phyloP scores from a whole-genome alignment of 2,888 invertebrate species.

The Ophion ventricosus region DNA sequence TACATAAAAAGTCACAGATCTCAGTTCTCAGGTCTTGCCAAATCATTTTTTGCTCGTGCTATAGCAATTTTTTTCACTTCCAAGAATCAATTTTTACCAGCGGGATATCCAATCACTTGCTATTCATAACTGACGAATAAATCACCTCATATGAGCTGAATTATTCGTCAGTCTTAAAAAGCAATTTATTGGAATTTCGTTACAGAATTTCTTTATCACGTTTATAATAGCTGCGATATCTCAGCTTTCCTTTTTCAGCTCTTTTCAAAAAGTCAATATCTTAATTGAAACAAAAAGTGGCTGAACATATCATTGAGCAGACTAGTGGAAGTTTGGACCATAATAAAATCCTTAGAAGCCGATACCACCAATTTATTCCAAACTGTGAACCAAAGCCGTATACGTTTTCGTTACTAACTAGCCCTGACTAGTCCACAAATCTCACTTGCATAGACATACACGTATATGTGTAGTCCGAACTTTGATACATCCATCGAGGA shows the following conservation, averaged over 20 bases:
- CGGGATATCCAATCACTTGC: too few relatives aligned
- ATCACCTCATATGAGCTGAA: too few relatives aligned
- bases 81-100: neutral
- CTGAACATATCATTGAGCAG: neutral
- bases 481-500: conserved; percentile 10
- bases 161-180: too few relatives aligned
- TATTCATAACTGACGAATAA: too few relatives aligned
- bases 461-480: conserved; percentile 6
- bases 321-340: neutral
- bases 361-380: conserved; percentile 62
- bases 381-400: conserved; percentile 59
- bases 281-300: neutral
- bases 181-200: too few relatives aligned
- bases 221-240: too few relatives aligned
- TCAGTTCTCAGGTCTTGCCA: neutral
- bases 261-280: neutral
- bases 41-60: neutral
- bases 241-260: neutral
- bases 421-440: neutral
- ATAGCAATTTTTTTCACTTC: neutral
- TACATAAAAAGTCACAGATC: neutral
- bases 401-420: conserved; percentile 34
- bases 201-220: too few relatives aligned
- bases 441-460: neutral
- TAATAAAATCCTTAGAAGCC: neutral